These are phyloP conservation scores for Hippocampus barbouri DNA, from an alignment of 2,113 vertebrate species.

Conservation along the genomic window DNA sequence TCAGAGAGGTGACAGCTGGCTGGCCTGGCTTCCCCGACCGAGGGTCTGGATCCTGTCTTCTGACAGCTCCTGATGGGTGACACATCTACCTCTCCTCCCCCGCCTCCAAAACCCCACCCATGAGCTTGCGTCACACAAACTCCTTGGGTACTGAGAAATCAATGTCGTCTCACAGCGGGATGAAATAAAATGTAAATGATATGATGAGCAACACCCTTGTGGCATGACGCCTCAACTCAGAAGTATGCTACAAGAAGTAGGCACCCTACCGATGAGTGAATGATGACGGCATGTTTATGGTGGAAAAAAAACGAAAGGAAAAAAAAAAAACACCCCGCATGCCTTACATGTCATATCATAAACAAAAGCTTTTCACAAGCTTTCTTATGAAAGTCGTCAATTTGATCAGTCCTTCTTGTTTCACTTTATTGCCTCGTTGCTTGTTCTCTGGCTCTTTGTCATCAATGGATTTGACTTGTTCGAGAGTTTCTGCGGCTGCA, in stretches of 20 bases:
- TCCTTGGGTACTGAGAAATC: conserved; percentile 45
- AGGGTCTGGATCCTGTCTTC: conserved; percentile 66
- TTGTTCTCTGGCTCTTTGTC: conserved; percentile 20
- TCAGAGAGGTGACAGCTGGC: conserved; percentile 71
- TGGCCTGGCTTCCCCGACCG: conserved; percentile 58
- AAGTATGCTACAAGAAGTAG: conserved; percentile 46
- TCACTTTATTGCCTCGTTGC: conserved; percentile 18
- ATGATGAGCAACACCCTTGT: conserved; percentile 51
- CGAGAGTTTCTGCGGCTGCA: conserved; percentile 28
- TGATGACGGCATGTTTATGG: conserved; percentile 52
- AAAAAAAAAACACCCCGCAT: conserved; percentile 10
- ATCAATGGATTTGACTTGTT: conserved; percentile 46
- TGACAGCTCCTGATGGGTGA: conserved; percentile 63
- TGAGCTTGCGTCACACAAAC: conserved; percentile 62
- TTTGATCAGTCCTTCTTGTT: conserved; percentile 31
- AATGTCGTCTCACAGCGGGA: conserved; percentile 49
- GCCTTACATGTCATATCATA: background rate
- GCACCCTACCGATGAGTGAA: conserved; percentile 48
- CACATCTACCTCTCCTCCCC: conserved; percentile 30
- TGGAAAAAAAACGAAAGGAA: background rate
- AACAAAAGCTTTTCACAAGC: conserved; percentile 12
- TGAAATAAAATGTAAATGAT: conserved; percentile 64
- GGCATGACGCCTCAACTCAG: conserved; percentile 49
- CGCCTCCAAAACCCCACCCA: conserved; percentile 9
- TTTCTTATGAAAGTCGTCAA: conserved; percentile 40